A percentile compares a stretch with the other conserved stretches of the same genome.
Evolutionary conservation across 2,888 invertebrate species (phyloP).

Genomic region (Serrognathus titanus): DNA sequence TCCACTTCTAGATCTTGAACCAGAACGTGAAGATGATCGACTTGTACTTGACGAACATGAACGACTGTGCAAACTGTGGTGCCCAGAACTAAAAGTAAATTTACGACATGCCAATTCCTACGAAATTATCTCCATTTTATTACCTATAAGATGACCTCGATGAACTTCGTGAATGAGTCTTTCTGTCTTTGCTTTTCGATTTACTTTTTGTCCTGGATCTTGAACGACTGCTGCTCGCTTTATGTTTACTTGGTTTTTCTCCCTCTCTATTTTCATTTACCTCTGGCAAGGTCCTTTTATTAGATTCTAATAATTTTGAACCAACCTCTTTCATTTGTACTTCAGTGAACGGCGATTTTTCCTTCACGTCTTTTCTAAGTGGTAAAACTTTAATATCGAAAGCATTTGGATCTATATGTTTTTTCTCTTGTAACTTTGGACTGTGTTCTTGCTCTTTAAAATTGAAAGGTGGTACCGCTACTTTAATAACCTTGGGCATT

Average conservation of each 20-base stretch:
- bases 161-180: slow-evolving; percentile 45
- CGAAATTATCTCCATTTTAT: slow-evolving; percentile 4
- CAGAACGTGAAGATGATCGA: slow-evolving; percentile 43
- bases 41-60: slow-evolving; percentile 39
- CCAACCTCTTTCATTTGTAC: slow-evolving; percentile 1
- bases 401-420: slow-evolving; percentile 37
- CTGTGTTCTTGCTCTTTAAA: not conserved
- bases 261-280: slow-evolving; percentile 5
- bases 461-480: not conserved
- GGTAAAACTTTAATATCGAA: slow-evolving; percentile 44
- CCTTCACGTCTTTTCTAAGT: slow-evolving; percentile 29
- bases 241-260: slow-evolving; percentile 25
- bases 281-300: not conserved
- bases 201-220: slow-evolving; percentile 38
- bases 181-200: slow-evolving; percentile 29
- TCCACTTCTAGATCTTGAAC: slow-evolving; percentile 45
- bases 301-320: slow-evolving; percentile 3
- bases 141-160: slow-evolving; percentile 52
- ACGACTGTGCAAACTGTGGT: slow-evolving; percentile 26
- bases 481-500: slow-evolving; percentile 36
- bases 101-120: not conserved
- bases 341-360: slow-evolving; percentile 11
- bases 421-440: slow-evolving; percentile 13
- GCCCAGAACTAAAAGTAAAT: slow-evolving; percentile 26
- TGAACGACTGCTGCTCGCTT: slow-evolving; percentile 31